Base-by-base conservation (phyloP, 1,140 invertebrate genomes). In the Drosophila tropicalis region DNA sequence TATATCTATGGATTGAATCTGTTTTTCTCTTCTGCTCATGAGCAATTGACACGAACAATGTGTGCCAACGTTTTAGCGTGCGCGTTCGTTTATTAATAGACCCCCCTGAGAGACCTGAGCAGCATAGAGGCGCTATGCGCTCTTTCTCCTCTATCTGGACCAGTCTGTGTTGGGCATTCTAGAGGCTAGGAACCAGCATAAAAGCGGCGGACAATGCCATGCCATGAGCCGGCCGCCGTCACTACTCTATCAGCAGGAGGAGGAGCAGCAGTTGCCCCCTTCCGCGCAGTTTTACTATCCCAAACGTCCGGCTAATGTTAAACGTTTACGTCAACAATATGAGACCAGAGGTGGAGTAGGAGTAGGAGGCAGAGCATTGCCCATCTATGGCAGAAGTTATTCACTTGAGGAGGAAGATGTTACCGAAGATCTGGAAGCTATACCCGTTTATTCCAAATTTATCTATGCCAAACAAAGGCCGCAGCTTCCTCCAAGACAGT, bases 81-180 rank as follows among this genome's bases (percentile, higher is more conserved):
- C 73, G 73, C 73, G 73, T 56, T 29, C 34, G 41, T 81, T 82
- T 87, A 87, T 87, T 81, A 90, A 87, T 87, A 87, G 84, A 67
- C 39, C 71, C 65, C 63, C 66, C 75, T 64, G 56, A 63, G 69
- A 13, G 36, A 13, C 41, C 47, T 68, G 67, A 79, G 80, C 55
- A 76, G 36, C 22, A 71, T 72, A 44, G 36, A 15, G 71, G 70
- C 64, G 40, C 61, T 54, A 41, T 39, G 47, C 36, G 56, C 61
- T 54, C 36, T 72, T 39, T 55, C 13, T 13, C 25, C 25, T 62
- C n/a, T 15, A 36, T 36, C 34, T 34, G 36, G 58, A 25, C 76
- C 76, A 87, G 84, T 87, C 80, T 81, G 67, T 66, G 84, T 70
- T 79, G 72, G 72, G 71, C 80, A 67, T 67, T 72, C 63, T 64